phyloP scores from a whole-genome alignment of 2,797 vertebrate genomes.

The Xenops minutus region DNA sequence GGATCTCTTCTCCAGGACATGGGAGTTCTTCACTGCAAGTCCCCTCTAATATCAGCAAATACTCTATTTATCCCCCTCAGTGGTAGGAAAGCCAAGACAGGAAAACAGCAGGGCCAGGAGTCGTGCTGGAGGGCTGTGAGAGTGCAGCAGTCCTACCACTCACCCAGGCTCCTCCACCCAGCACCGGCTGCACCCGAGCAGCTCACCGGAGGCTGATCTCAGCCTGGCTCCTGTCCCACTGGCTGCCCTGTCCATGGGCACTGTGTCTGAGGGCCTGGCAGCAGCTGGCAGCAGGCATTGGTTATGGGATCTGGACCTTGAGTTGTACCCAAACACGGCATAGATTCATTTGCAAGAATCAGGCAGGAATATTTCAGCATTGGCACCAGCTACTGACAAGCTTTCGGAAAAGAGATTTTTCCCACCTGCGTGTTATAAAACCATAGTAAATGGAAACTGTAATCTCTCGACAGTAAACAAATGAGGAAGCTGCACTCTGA shows the following conservation, averaged over 20 bases:
- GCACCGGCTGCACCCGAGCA: accelerated
- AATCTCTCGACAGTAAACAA: conserved; percentile 59
- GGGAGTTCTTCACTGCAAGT: accelerated
- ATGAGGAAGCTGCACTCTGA: conserved; percentile 59
- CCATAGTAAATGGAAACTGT: conserved; percentile 40
- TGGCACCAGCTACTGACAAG: neutral
- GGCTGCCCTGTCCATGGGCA: accelerated
- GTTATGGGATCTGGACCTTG: neutral
- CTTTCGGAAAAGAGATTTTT: conserved; percentile 25
- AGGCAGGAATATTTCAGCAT: neutral
- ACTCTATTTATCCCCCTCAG: neutral
- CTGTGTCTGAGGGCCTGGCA: accelerated
- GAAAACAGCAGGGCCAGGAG: neutral
- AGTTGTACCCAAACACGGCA: neutral
- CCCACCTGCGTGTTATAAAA: conserved; percentile 64
- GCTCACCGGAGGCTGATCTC: neutral
- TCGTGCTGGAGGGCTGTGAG: neutral
- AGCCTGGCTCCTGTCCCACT: neutral
- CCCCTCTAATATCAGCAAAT: neutral
- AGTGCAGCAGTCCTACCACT: neutral
- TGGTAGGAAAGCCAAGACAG: neutral
- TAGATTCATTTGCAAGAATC: neutral
- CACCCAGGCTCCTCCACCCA: neutral
- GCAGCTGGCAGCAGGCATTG: neutral
- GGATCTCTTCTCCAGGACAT: neutral